Evolutionary conservation across 2,797 vertebrate species (phyloP), one percentile per base, ranked within the genome.

Genomic region (Lagorchestes hirsutus): DNA sequence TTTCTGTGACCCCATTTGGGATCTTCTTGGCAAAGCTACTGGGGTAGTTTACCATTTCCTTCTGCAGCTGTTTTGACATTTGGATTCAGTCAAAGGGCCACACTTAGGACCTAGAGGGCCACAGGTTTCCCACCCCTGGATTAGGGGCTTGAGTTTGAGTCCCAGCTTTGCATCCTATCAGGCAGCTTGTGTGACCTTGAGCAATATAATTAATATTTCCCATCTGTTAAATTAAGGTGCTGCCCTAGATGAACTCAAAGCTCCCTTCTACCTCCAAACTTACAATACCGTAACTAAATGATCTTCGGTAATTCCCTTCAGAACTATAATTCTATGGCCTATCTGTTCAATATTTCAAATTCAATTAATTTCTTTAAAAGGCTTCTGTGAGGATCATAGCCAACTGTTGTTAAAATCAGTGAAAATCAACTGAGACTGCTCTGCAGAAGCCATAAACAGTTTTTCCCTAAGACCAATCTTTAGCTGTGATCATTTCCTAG

Each of bases 281-380:
- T 62, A 62, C 14, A 12, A 40, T 34, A 1, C 59, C n/a, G 8
- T 40, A 74, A 24, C n/a, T 82, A 82, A 46, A 82, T 3, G 0
- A 24, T 10, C 18, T 82, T 8, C 10, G n/a, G 22, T 46, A 82
- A 40, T 82, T 74, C 67, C 67, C 46, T 40, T 46, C 40, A 82
- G 2, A 46, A 46, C n/a, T 27, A 46, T 46, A 82, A 46, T 27
- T 46, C 6, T 82, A 46, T 27, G 18, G 18, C 74, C 40, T 82
- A 24, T 46, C 9, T 82, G n/a, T 46, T 46, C 40, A 46, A 82
- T 46, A 46, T 46, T 82, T 82, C 18, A 82, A 82, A 82, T 40
- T 82, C 67, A 74, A 74, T 74, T 46, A 46, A 82, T 67, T 94
- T 93, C 91, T 95, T 58, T 62, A n/a, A 94, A 92, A 93, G 59